Evolutionary conservation across 2,888 invertebrate genomes (phyloP), one percentile per base, ranked within the genome.

Genomic region (Tromatobia lineatoria): DNA sequence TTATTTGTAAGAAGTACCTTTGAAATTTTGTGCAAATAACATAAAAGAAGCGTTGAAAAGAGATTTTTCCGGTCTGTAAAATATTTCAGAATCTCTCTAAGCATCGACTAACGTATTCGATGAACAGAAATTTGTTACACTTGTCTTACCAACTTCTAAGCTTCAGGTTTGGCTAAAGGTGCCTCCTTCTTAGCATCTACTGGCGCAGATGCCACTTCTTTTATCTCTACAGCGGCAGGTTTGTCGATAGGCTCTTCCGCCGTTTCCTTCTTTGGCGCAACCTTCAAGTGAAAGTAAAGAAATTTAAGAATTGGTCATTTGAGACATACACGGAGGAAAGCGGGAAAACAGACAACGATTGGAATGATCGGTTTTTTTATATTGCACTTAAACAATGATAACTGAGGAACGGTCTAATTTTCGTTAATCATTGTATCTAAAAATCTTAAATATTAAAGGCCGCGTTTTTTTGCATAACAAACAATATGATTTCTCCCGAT

Each of bases 141-240:
- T 89, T 81, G 79, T 78, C 70, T 83, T 82, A 84, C 70, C 80
- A 78, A 75, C 78, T 71, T 89, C 90, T 92, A 93, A 90, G 91
- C 92, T 88, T 92, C 92, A 61, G 91, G 90, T 81, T 91, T 92
- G 85, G 92, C 92, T 88, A 91, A 87, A 15, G 93, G 91, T 15
- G 93, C 92, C 82, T 92, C 93, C 88, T 93, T 93, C 85, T 92
- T 91, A 45, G 91, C 92, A 71, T 93, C 92, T 50, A 77, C 82
- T 76, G 90, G 87, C 80, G 87, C 85, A 80, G 90, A 84, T 83
- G 90, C 85, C 38, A 90, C 83, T 80, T 92, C 92, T 87, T 92
- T 93, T 82, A 92, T 92, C 29, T 92, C 92, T 67, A 81, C 78
- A 18, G 86, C 90, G 34, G 85, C 86, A 11, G 86, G 77, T 87